phyloP scores from a whole-genome alignment of 2,113 vertebrate genomes.

The Pagrus major region DNA sequence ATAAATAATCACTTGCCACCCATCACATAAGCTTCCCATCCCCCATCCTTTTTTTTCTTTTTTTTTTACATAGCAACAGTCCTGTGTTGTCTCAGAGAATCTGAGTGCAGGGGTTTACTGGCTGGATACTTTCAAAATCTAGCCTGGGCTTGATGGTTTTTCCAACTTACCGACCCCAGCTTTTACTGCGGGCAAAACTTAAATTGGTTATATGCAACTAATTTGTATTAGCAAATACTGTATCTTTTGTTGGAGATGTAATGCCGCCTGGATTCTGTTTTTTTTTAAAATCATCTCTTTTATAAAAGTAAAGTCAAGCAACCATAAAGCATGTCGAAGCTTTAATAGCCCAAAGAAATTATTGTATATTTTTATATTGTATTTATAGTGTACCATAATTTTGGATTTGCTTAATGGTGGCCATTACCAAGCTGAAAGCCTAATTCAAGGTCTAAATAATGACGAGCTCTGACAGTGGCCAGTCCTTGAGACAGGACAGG shows the following conservation, averaged over 20 bases:
- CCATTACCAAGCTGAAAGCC: slow-evolving; percentile 5
- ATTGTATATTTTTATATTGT: background rate
- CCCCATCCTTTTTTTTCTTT: too few species aligned
- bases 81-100: too few species aligned
- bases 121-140: too few species aligned
- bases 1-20: too few species aligned
- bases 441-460: slow-evolving; percentile 41
- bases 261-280: background rate
- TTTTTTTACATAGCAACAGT: too few species aligned
- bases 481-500: slow-evolving; percentile 47
- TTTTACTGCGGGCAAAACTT: too few species aligned
- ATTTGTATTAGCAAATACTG: background rate
- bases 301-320: background rate
- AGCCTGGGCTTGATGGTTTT: too few species aligned
- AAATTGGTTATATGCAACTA: background rate
- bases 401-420: slow-evolving; percentile 15
- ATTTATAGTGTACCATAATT: background rate
- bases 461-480: slow-evolving; percentile 14
- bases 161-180: too few species aligned
- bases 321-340: background rate
- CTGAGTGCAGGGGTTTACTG: too few species aligned
- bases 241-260: background rate
- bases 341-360: background rate
- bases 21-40: too few species aligned
- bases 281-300: background rate